Conservation (phyloP, 2,113 vertebrate species). For the Lampris megalopsis region DNA sequence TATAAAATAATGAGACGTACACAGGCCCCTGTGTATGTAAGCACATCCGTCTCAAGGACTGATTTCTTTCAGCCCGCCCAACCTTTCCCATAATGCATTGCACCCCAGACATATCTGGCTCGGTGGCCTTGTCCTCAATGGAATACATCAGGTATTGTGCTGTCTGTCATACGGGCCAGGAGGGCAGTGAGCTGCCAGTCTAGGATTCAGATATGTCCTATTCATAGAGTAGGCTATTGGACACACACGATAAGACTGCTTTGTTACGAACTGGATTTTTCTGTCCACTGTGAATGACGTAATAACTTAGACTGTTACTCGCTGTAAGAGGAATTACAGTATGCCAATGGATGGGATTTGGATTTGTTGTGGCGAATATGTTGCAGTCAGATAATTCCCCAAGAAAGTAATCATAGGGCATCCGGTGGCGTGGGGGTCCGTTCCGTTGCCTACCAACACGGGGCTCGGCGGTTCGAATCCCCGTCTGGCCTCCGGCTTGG, state of each 20-base stretch:
- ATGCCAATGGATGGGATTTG: constrained; percentile 23
- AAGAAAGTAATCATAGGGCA: not conserved
- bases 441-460: too few species aligned
- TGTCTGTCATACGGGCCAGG: constrained; percentile 1
- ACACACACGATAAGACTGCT: not conserved
- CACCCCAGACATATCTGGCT: too few species aligned
- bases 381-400: constrained; percentile 48
- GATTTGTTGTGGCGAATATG: constrained; percentile 47
- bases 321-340: constrained; percentile 21
- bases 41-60: too few species aligned
- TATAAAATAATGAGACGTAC: too few species aligned
- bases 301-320: constrained; percentile 10
- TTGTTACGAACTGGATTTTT: constrained; percentile 4
- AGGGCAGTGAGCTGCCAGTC: not conserved
- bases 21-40: too few species aligned
- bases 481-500: too few species aligned
- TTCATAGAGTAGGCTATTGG: not conserved
- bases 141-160: too few species aligned
- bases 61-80: too few species aligned
- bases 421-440: too few species aligned
- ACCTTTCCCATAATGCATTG: too few species aligned
- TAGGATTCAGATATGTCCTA: not conserved
- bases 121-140: too few species aligned
- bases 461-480: too few species aligned
- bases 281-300: constrained; percentile 11